Evolutionary conservation across 2,797 vertebrate genomes (phyloP).

Genomic region (Rhodeus uyekii): DNA sequence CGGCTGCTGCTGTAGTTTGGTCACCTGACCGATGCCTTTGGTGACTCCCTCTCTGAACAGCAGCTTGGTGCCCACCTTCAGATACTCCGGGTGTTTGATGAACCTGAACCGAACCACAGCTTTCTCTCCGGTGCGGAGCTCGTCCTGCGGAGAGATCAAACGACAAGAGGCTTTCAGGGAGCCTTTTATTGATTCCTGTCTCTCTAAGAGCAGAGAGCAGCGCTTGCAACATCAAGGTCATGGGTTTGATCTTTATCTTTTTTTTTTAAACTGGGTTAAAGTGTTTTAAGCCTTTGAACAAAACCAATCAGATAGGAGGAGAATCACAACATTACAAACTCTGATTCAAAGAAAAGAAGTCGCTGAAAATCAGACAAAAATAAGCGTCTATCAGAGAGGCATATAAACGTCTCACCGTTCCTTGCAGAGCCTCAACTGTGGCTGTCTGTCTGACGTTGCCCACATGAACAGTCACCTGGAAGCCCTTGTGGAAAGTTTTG

Average conservation of each 20-base stretch:
- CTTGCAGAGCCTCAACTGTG: constrained; percentile 90
- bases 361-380: too few relatives aligned
- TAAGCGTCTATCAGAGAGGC: neutral
- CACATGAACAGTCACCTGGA: constrained; percentile 97
- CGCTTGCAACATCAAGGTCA: too few relatives aligned
- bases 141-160: too few relatives aligned
- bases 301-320: too few relatives aligned
- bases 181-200: too few relatives aligned
- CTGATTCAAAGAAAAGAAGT: too few relatives aligned
- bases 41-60: constrained; percentile 96
- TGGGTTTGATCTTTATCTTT: too few relatives aligned
- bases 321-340: too few relatives aligned
- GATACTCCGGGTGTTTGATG: constrained; percentile 97
- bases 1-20: constrained; percentile 77
- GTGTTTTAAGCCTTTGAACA: too few relatives aligned
- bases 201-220: too few relatives aligned
- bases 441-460: constrained; percentile 96
- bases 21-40: constrained; percentile 97
- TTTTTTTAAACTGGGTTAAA: too few relatives aligned
- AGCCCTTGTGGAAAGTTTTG: constrained; percentile 95
- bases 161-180: too few relatives aligned
- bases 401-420: constrained; percentile 82
- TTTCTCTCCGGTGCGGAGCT: constrained; percentile 95
- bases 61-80: constrained; percentile 95
- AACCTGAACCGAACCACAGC: constrained; percentile 94